Evolutionary conservation across 1,140 invertebrate species (phyloP).

Genomic region (Trichonephila clavata): DNA sequence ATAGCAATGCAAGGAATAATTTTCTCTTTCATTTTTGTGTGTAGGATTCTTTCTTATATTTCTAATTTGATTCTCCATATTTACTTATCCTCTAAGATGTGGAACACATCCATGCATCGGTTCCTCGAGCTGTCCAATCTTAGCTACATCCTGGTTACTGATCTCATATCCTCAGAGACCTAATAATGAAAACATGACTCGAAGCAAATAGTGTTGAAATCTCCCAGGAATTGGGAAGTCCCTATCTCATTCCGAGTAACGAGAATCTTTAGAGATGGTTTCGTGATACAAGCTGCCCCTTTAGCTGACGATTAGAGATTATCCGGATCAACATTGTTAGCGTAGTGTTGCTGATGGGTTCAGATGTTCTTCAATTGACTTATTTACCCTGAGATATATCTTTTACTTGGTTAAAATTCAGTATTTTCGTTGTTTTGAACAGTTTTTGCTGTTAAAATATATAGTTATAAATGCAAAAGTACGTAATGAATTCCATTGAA

Average conservation of each 20-base stretch:
- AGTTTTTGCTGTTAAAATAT: no score
- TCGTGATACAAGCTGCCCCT: not conserved
- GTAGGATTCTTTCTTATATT: not conserved
- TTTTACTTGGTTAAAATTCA: no score
- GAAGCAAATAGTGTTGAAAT: not conserved
- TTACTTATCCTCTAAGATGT: not conserved
- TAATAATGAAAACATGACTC: conserved; percentile 22
- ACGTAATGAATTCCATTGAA: no score
- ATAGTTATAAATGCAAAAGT: no score
- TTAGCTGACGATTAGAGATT: not conserved
- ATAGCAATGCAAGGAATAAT: not conserved
- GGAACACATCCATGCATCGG: not conserved
- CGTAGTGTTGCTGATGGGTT: no score
- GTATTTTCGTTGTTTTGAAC: no score
- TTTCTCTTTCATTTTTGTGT: not conserved
- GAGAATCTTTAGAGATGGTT: not conserved
- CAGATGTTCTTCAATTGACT: no score
- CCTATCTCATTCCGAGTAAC: not conserved
- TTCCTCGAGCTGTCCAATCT: not conserved
- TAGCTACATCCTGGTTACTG: not conserved
- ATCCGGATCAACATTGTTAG: not conserved
- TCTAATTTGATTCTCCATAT: not conserved
- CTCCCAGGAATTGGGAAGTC: not conserved
- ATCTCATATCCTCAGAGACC: not conserved
- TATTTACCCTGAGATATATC: no score